Evolutionary conservation across 2,888 invertebrate genomes (phyloP).

Genomic region (Sinohyriopsis cumingii): DNA sequence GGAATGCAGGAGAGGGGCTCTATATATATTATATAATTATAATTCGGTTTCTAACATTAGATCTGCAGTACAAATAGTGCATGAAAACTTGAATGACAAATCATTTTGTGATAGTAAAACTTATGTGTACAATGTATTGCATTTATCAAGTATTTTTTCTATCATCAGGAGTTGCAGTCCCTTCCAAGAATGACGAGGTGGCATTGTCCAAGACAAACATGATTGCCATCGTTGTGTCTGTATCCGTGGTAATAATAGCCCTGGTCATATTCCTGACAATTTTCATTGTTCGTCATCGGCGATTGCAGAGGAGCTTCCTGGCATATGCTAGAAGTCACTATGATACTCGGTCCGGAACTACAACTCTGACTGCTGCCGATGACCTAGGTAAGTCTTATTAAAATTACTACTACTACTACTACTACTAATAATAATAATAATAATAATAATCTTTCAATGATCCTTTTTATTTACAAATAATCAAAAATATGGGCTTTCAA

Average conservation of each 20-base stretch:
- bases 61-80: too few relatives aligned
- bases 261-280: slow-evolving; percentile 79
- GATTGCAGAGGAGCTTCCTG: slow-evolving; percentile 84
- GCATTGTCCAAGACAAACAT: slow-evolving; percentile 47
- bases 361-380: slow-evolving; percentile 83
- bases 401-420: not conserved
- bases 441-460: not conserved
- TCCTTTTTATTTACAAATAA: not conserved
- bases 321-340: slow-evolving; percentile 89
- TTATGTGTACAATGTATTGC: too few relatives aligned
- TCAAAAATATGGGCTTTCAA: not conserved
- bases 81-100: too few relatives aligned
- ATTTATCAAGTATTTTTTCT: too few relatives aligned
- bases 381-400: slow-evolving; percentile 72
- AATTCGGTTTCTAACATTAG: too few relatives aligned
- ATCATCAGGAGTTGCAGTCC: too few relatives aligned
- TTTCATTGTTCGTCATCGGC: slow-evolving; percentile 80
- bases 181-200: slow-evolving; percentile 7
- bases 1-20: too few relatives aligned
- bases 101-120: too few relatives aligned
- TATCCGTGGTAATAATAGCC: slow-evolving; percentile 75
- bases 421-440: not conserved
- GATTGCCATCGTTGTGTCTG: slow-evolving; percentile 76
- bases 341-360: slow-evolving; percentile 88
- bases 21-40: too few relatives aligned